Conservation (phyloP, 1,140 invertebrate genomes). For the Penaeus chinensis region DNA sequence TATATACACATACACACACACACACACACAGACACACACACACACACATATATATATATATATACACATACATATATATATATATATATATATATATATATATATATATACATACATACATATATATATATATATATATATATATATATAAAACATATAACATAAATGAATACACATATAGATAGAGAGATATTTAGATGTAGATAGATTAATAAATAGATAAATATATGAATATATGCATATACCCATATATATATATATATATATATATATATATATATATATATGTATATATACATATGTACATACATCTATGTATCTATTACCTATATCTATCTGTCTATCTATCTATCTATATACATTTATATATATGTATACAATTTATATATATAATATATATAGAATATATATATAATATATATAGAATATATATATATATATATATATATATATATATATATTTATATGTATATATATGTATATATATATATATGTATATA, state of each 20-base stretch:
- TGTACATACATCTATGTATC: neutral
- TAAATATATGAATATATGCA: constrained; percentile 2
- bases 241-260: constrained; percentile 9
- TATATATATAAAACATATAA: constrained; percentile 15
- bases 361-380: neutral
- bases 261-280: neutral
- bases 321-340: neutral
- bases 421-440: neutral
- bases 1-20: too few relatives aligned
- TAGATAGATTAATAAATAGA: constrained; percentile 2
- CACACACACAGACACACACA: too few relatives aligned
- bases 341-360: constrained; percentile 2
- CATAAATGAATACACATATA: neutral
- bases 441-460: neutral
- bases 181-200: neutral
- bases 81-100: too few relatives aligned
- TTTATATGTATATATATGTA: neutral
- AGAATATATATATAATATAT: neutral
- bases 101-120: neutral
- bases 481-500: neutral
- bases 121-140: constrained; percentile 26
- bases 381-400: too few relatives aligned
- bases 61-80: too few relatives aligned
- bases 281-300: too few relatives aligned
- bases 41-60: too few relatives aligned